Evolutionary conservation across 2,888 invertebrate genomes (phyloP).

Genomic region (Cryptus armator): DNA sequence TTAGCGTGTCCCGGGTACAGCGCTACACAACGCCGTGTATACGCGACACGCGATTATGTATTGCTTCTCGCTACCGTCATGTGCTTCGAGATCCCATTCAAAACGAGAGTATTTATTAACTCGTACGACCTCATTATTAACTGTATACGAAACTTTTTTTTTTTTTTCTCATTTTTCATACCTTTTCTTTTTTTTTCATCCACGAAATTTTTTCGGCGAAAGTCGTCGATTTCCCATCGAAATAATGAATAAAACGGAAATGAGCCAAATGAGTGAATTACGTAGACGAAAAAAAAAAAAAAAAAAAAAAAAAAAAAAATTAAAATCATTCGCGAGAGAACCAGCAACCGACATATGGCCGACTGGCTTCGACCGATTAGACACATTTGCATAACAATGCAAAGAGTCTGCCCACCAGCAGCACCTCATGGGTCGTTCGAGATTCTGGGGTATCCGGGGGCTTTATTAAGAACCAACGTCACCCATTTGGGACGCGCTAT

Average conservation of each 20-base stretch:
- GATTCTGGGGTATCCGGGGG: conserved; percentile 41
- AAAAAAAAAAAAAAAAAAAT: too few relatives aligned
- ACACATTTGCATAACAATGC: conserved; percentile 84
- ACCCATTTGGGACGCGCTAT: conserved; percentile 52
- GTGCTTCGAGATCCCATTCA: background rate
- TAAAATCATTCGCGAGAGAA: conserved; percentile 17
- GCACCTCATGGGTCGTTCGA: conserved; percentile 49
- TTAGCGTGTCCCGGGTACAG: conserved; percentile 74
- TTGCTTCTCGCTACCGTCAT: conserved; percentile 20
- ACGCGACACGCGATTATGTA: conserved; percentile 64
- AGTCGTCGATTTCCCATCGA: background rate
- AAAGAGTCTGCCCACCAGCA: conserved; percentile 79
- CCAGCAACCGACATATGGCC: conserved; percentile 83
- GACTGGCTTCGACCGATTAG: conserved; percentile 84
- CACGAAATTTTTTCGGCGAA: too few relatives aligned
- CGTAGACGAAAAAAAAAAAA: conserved; percentile 22
- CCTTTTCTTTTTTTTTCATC: too few relatives aligned
- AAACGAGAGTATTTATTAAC: conserved; percentile 10
- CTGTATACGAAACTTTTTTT: conserved; percentile 19
- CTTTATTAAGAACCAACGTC: conserved; percentile 65
- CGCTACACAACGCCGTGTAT: conserved; percentile 37
- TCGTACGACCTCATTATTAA: conserved; percentile 6
- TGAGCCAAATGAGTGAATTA: background rate
- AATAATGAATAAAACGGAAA: conserved; percentile 1
- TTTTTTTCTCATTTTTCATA: background rate